Evolutionary conservation across 2,888 invertebrate genomes (phyloP), one percentile per base, ranked within the genome.

Genomic region (Mesorhabditis spiculigera): DNA sequence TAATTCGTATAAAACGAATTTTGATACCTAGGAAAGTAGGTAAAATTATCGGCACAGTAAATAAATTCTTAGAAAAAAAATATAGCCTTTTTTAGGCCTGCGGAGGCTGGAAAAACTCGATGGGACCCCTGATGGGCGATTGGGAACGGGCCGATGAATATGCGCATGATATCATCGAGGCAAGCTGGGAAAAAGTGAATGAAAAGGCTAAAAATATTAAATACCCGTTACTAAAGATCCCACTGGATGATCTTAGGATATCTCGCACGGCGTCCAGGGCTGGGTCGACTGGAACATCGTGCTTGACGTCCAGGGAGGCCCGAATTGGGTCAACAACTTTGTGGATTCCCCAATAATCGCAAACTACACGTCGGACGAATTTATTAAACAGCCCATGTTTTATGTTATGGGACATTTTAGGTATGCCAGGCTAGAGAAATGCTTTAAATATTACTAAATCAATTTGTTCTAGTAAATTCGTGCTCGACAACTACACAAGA

Each of bases 281-380:
- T 94, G 93, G 93, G 89, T 93, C 0, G 93, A 94, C 86, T 94
- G 93, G 93, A 94, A 94, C 86, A 87, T 93, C 67, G 91, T 91
- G 16, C 86, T 94, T 42, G 89, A 92, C 83, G 86, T 89, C 8
- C 58, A 74, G 65, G 73, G 73, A 13, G 73, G 72, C 5, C 74
- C 74, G 8, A 72, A 74, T 83, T 93, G 91, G 90, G 90, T 90
- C 0, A 82, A 89, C 4, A 93, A 93, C 86, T 90, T 89, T 80
- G 92, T 93, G 0, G 93, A 94, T 86, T 89, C 93, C 0, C 90
- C 93, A 0, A 90, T 94, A 67, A 88, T 91, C 68, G 90, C 91
- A 1, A 89, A 91, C 75, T 81, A 88, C 4, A 86, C 86, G 0
- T 84, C 82, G 0, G 90, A 91, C 73, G 92, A 92, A 86, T 92